Evolutionary conservation across 2,888 invertebrate genomes (phyloP).

Genomic region (Hirtodrosophila alboralis): DNA sequence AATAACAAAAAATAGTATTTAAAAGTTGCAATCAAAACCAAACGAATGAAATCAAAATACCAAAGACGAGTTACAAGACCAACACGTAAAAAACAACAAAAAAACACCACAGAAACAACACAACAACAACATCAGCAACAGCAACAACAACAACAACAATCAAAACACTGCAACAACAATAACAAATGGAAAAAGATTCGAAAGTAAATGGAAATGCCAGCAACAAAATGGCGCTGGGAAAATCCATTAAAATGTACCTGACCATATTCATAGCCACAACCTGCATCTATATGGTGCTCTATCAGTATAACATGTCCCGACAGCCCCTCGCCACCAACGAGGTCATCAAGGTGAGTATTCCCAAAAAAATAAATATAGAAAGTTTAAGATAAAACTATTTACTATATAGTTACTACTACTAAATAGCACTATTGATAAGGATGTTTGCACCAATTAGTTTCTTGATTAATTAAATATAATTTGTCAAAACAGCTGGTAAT

Average conservation of each 20-base stretch:
- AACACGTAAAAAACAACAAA: conserved; percentile 54
- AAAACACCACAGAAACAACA: conserved; percentile 14
- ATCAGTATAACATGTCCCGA: conserved; percentile 87
- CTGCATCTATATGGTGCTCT: conserved; percentile 86
- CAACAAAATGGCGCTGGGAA: conserved; percentile 84
- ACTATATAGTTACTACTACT: too few relatives aligned
- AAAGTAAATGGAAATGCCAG: conserved; percentile 34
- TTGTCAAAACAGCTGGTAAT: not conserved
- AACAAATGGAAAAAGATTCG: conserved; percentile 25
- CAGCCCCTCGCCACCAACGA: conserved; percentile 83
- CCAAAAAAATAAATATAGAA: not conserved
- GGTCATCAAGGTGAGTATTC: conserved; percentile 80
- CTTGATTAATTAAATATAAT: conserved; percentile 4
- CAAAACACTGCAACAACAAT: conserved; percentile 3
- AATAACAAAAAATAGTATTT: conserved; percentile 18
- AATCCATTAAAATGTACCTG: conserved; percentile 88
- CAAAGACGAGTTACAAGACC: conserved; percentile 53
- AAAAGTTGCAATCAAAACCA: conserved; percentile 40
- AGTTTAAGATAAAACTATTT: conserved; percentile 3
- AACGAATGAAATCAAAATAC: conserved; percentile 72
- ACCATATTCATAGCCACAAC: conserved; percentile 86
- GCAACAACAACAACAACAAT: conserved; percentile 17
- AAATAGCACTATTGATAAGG: conserved; percentile 19
- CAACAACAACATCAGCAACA: conserved; percentile 18
- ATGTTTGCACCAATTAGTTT: conserved; percentile 2